Conservation (phyloP, 2,888 invertebrate species). For the Conus canariensis region DNA sequence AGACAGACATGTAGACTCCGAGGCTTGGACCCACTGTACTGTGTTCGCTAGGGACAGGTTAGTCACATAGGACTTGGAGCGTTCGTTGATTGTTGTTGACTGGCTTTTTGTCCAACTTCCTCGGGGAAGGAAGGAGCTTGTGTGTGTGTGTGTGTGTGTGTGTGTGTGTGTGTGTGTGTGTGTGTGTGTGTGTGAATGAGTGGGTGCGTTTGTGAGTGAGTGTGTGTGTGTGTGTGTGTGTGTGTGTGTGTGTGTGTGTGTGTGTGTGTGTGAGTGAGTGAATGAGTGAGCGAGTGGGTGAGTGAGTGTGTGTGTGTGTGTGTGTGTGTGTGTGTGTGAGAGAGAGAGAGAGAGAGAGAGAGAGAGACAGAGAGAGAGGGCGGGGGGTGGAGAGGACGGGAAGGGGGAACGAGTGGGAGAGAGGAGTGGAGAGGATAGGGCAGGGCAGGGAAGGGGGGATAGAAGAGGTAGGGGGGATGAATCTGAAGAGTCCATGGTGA, state of each 20-base stretch:
- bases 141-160: slow-evolving; percentile 18
- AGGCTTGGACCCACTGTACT: too few relatives aligned
- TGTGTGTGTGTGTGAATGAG: neutral
- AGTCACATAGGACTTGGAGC: too few relatives aligned
- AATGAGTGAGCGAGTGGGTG: neutral
- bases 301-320: neutral
- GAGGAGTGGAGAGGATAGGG: neutral
- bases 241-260: slow-evolving; percentile 18
- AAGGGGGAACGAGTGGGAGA: neutral
- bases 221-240: slow-evolving; percentile 6
- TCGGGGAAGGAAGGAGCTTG: neutral
- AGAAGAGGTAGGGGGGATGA: neutral
- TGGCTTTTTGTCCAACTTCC: too few relatives aligned
- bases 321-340: neutral
- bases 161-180: slow-evolving; percentile 18
- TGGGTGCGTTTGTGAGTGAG: neutral
- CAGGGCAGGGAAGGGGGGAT: neutral
- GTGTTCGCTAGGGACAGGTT: too few relatives aligned
- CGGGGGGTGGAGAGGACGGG: neutral
- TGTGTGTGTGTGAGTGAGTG: neutral
- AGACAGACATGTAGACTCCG: too few relatives aligned
- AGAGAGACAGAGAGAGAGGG: neutral
- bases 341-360: neutral
- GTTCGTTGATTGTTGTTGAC: too few relatives aligned
- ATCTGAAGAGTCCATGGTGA: neutral